Base-by-base conservation (phyloP, 1,140 invertebrate species). In the Drosophila neocordata region DNA sequence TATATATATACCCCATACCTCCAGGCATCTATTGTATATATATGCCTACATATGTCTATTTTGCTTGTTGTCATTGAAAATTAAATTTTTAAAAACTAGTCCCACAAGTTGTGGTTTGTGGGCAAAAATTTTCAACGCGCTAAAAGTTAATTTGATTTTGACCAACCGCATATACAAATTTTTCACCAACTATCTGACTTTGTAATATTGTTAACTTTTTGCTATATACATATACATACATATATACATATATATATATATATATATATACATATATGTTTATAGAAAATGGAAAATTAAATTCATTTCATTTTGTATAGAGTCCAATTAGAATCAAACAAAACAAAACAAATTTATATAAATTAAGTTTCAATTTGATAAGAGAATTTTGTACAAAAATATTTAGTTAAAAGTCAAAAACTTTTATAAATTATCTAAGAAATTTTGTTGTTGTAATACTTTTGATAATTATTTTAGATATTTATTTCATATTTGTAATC, bases 91-190 rank as follows among this genome's bases (percentile, higher is more conserved):
- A 51, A 65, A 75, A 65, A 38, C 41, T 58, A 31, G 55, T 66
- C 52, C 37, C 53, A 61, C 61, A 44, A 48, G 41, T 15, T 69
- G 79, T 22, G 67, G 71, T 67, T 52, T 48, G 52, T 20, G 7
- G 31, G 60, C 34, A 51, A 66, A 78, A 75, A 68, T 52, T 76
- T 63, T 72, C 41, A 48, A 52, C 68, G 58, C 72, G 52, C 75
- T 60, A 69, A 79, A 84, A 83, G 80, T 83, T 83, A 83, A 83
- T 83, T 83, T 78, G 61, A 83, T 75, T 83, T 71, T 57, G 70
- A 31, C 57, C 57, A 68, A 84, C 79, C 79, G 72, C 79, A 83
- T 79, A 68, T 79, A 59, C 13, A 75, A 79, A 76, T 68, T 65
- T 60, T 48, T 48, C 41, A 24, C 72, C 41, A 24, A 83, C 80